Evolutionary conservation across 1,140 invertebrate genomes (phyloP).

Genomic region (Telenomus remus): DNA sequence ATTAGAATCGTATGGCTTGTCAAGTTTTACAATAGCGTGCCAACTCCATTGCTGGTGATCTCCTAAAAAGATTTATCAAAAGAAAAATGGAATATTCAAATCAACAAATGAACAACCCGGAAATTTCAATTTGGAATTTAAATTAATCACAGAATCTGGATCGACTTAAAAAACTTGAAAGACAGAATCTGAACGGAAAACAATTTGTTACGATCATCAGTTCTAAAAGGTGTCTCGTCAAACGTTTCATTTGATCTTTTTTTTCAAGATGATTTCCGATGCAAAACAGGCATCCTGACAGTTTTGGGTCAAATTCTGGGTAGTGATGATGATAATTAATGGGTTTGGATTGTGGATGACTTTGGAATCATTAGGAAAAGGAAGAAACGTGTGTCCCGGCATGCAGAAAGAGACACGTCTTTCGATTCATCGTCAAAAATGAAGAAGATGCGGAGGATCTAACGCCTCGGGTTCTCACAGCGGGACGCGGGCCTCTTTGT

Average conservation of each 20-base stretch:
- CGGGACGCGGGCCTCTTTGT: conserved; percentile 70
- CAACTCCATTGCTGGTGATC: too few species aligned
- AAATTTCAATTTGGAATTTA: too few species aligned
- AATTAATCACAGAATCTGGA: too few species aligned
- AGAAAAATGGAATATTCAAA: too few species aligned
- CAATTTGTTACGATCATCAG: too few species aligned
- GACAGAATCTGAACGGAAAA: too few species aligned
- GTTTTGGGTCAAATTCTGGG: conserved; percentile 39
- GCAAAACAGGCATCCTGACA: conserved; percentile 36
- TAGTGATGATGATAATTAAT: conserved; percentile 53
- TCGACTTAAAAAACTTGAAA: too few species aligned
- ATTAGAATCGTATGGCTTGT: conserved; percentile 45
- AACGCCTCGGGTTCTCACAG: conserved; percentile 56
- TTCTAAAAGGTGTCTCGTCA: too few species aligned
- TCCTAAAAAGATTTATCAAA: too few species aligned
- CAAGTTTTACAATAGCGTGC: conserved; percentile 17
- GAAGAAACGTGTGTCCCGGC: conserved; percentile 33
- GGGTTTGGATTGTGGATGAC: conserved; percentile 38
- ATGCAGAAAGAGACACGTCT: conserved; percentile 43
- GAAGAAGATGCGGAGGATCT: conserved; percentile 47
- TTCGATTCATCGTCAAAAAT: conserved; percentile 43
- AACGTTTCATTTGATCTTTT: too few species aligned
- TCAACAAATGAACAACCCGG: too few species aligned
- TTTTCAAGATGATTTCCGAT: conserved; percentile 32
- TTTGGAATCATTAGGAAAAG: conserved; percentile 48